Evolutionary conservation across 2,888 invertebrate species (phyloP), one percentile per base, ranked within the genome.

Genomic region (Anorthoa munda): DNA sequence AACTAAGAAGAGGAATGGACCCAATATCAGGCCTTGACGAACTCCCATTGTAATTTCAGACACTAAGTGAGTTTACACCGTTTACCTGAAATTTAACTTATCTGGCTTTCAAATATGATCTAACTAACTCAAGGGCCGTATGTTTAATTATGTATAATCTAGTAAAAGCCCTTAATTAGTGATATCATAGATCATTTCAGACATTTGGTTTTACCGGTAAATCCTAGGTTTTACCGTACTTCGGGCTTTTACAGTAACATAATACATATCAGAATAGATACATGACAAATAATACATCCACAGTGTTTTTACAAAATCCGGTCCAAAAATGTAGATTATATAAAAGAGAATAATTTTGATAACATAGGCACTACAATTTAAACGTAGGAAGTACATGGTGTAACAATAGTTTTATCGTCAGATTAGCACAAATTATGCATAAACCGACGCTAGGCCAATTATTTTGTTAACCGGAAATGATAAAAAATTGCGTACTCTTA

Each of bases 401-500:
- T 26, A n/a, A 66, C 15, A 64, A 73, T 39, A 46, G 31, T 55
- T 17, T 64, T 64, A 68, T 78, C 60, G 18, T 2, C 53, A 61
- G 60, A 75, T 81, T 75, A 65, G 13, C 18, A 67, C 56, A 50
- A 51, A 61, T 5, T 48, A 15, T n/a, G 51, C 56, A 5, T 58
- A 12, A 51, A 31, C 55, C 45, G 31, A 39, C 51, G 18, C 23
- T 21, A 56, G 15, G 46, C n/a, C 15, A 73, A 21, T 17, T 65
- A 9, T 67, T 61, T 75, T 65, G 26, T 39, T 9, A 15, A 48
- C 21, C 56, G 81, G 81, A 75, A 58, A 53, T 58, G 78, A 81
- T 81, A 81, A 79, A 23, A 65, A 53, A 45, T 58, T 58, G 18
- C 53, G 17, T 39, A 45, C n/a, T 63, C 2, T 39, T 23, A 46